phyloP scores from a whole-genome alignment of 2,113 vertebrate genomes.

The Lates calcarifer region DNA sequence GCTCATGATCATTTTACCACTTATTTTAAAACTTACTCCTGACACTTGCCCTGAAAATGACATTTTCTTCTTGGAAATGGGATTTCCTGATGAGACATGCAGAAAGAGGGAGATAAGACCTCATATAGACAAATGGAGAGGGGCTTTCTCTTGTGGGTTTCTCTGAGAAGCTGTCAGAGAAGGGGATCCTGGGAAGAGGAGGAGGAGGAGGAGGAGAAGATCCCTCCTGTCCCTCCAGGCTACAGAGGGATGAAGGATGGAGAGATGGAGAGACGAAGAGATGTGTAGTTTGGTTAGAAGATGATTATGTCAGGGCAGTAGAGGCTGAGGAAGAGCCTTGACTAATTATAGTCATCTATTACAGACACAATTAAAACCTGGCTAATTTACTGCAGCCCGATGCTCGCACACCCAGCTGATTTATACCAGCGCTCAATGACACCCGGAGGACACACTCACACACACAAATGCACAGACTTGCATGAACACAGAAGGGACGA shows the following conservation, averaged over 20 bases:
- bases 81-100: background rate
- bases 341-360: constrained; percentile 99
- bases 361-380: constrained; percentile 98
- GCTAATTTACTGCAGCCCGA: constrained; percentile 97
- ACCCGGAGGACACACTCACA: constrained; percentile 90
- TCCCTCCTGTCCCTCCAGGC: constrained; percentile 71
- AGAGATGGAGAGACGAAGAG: constrained; percentile 83
- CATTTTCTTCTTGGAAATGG: background rate
- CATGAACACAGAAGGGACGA: constrained; percentile 1
- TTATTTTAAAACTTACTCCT: background rate
- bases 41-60: constrained; percentile 17
- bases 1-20: background rate
- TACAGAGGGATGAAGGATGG: constrained; percentile 65
- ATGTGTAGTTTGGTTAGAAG: constrained; percentile 79
- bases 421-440: constrained; percentile 97
- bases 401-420: constrained; percentile 94
- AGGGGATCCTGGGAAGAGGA: constrained; percentile 59
- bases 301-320: constrained; percentile 78
- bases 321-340: constrained; percentile 97
- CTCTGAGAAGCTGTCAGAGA: constrained; percentile 48
- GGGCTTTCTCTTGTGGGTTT: constrained; percentile 52
- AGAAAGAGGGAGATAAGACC: background rate
- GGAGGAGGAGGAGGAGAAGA: constrained; percentile 64
- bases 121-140: constrained; percentile 16
- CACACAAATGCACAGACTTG: constrained; percentile 27